Evolutionary conservation across 2,797 vertebrate species (phyloP), one percentile per base, ranked within the genome.

Genomic region (Phrynocephalus forsythii): DNA sequence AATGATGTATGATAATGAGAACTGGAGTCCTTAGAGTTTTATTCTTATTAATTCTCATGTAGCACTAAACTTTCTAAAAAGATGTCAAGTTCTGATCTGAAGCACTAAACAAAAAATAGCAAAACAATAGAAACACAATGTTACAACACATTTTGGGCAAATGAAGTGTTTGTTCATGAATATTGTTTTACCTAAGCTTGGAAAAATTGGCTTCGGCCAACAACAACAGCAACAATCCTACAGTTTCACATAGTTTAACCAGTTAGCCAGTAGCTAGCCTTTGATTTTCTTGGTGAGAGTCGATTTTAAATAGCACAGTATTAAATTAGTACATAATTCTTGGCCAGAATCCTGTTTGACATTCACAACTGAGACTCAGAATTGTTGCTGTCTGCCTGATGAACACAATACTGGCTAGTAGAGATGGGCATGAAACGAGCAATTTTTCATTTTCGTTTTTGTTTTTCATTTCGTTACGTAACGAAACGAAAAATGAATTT

Each of bases 1-100:
- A 83, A 73, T 88, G 84, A 88, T 82, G 9, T 56, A 73, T 75
- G 84, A 88, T 79, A 44, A 83, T 80, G 76, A 30, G 60, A 67
- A 63, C 22, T 67, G 83, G 73, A 85, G 63, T n/a, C 24, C 60
- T 60, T 68, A 63, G n/a, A 52, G 50, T 69, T 88, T 79, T 2
- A 69, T 75, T 86, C 38, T 33, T 5, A 24, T 80, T 90, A 69
- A 75, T 86, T 88, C 26, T 3, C n/a, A 7, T 9, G 16, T 24
- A 80, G 48, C 44, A 44, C 26, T 73, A 89, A 89, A 73, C 60
- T 82, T 28, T 89, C 44, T 52, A 85, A 33, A 80, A 80, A 33
- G 26, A 79, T 11, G 13, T 28, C 33, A 16, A 80, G 52, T 30
- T 9, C 13, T 60, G 69, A 60, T 78, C 24, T 24, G 30, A 48